Evolutionary conservation across 1,140 invertebrate species (phyloP), one percentile per base, ranked within the genome.

Genomic region (Druon quercuslanigerum): DNA sequence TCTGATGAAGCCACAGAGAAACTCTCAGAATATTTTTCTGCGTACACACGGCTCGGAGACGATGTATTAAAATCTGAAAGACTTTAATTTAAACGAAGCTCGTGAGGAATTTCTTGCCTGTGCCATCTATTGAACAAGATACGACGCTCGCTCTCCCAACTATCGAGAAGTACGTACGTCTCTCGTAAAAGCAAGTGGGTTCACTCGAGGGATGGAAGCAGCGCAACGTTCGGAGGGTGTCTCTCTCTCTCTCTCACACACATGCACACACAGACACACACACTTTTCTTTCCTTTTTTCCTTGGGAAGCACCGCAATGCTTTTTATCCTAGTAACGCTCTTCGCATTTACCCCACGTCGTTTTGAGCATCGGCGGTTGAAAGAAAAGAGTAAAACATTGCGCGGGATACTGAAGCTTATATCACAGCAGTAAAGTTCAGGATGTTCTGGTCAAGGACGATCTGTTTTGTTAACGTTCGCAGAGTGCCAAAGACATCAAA

Each of bases 131-230:
- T 72, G 75, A 80, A 80, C 74, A 78, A 72, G 75, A 80, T 82
- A 79, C 70, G 66, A 75, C 70, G 72, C 80, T 81, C 77, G 81
- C 76, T 83, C 82, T 85, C 78, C 72, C 84, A 83, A 82, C 78
- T 85, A 85, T 85, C 80, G 84, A 80, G 72, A 82, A 83, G 78
- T 84, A 82, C 78, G 82, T 83, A 81, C 83, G 78, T 82, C 76
- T 79, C 86, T 85, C 82, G 83, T 85, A 87, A 85, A 85, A 84
- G 82, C 84, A 84, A 85, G 84, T 83, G 78, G 82, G 75, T 85
- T 83, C 74, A 78, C 84, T 84, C 74, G 73, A 79, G 81, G 83
- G 80, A 79, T 77, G 73, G 51, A 57, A 66, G 46, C 70, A 66
- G 40, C 70, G 56, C 71, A 57, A 79, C 75, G 78, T 82, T 79